Percentiles rank a stretch among this genome's conserved stretches.
Conservation (phyloP, 1,140 invertebrate genomes). For the Trachymyrmex cornetzi region DNA sequence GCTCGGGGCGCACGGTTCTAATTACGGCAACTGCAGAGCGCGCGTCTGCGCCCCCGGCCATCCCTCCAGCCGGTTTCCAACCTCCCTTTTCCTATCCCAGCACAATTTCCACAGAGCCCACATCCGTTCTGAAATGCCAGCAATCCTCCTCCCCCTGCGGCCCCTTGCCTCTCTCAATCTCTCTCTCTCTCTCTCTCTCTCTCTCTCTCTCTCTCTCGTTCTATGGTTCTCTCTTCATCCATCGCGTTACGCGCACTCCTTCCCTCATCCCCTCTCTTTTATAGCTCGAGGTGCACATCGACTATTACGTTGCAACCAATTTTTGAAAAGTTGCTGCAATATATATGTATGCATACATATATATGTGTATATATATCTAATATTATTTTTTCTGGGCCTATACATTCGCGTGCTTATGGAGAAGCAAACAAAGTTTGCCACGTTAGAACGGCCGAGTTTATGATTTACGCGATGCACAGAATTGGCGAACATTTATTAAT, state of each 20-base stretch:
- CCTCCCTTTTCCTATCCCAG: conserved; percentile 76
- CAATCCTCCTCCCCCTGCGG: conserved; percentile 57
- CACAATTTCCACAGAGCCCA: conserved; percentile 78
- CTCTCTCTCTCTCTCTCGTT: neutral
- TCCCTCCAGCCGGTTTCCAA: conserved; percentile 79
- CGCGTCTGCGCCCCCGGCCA: conserved; percentile 78
- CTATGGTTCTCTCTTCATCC: neutral
- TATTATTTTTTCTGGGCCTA: conserved; percentile 5
- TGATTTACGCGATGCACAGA: neutral
- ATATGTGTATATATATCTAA: neutral
- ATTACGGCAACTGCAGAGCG: conserved; percentile 85
- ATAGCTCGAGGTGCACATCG: conserved; percentile 65
- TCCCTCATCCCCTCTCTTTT: conserved; percentile 54
- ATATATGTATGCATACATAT: neutral
- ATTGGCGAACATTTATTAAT: conserved; percentile 32
- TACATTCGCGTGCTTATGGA: neutral
- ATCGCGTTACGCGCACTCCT: conserved; percentile 35
- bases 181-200: neutral
- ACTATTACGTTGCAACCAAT: conserved; percentile 66
- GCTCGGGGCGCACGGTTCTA: conserved; percentile 83
- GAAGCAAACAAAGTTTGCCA: conserved; percentile 26
- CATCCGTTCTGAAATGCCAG: conserved; percentile 76
- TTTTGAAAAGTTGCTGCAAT: conserved; percentile 65
- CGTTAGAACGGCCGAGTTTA: neutral
- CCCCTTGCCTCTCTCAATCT: neutral